Evolutionary conservation across 2,888 invertebrate species (phyloP), one percentile per base, ranked within the genome.

Genomic region (Cephonodes hylas): DNA sequence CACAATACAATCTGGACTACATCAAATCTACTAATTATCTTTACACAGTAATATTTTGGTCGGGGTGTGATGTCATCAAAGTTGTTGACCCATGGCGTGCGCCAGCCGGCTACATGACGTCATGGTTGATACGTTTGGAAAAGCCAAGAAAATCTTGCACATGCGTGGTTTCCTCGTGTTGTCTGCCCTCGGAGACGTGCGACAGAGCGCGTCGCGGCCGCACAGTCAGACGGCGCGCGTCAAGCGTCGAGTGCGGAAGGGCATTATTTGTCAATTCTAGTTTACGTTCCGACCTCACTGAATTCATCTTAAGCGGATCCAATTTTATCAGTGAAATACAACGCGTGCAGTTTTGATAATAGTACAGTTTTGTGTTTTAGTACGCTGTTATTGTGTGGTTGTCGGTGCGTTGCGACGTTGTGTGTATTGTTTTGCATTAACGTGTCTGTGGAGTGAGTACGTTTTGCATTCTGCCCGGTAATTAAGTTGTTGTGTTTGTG

Each of bases 141-240:
- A 89, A 86, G 70, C 83, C 81, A 74, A 80, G 82, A 80, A 82
- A 81, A 83, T 78, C 76, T 76, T 76, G 88, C 89, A 84, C 90
- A 89, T 91, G 90, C 90, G 90, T 86, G 79, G 84, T 84, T 82
- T 80, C 75, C 82, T 80, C 79, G 83, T 83, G 76, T 78, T 73
- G 76, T 75, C 73, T 77, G 76, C 74, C 74, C 73, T 74, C 73
- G 62, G 71, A 65, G 73, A 69, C 72, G 75, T 69, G 74, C 77
- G 81, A 75, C 75, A 72, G 71, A 74, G 74, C 73, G 70, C 69
- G 74, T 64, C 70, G 71, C 67, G 69, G 61, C 68, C 71, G 63
- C 67, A 64, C 18, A 59, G 60, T 79, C 88, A 86, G 84, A 87
- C 86, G 86, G 73, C 85, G 84, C 80, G 77, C 83, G 80, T 78